Conservation (phyloP, 2,888 invertebrate genomes). For the Rhyacophila evoluta region DNA sequence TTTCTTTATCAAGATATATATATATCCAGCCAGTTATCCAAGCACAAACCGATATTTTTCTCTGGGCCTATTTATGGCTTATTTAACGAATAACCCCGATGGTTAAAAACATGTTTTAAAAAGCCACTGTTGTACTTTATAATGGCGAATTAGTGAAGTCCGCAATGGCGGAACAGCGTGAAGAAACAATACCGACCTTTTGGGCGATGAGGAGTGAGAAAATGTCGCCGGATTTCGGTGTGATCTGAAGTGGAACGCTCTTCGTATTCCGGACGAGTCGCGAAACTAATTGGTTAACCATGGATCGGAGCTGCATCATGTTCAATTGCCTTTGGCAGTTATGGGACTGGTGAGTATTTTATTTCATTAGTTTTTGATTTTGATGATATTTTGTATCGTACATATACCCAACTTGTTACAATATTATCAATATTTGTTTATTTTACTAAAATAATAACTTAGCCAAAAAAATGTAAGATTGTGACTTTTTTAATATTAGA, state of each 20-base stretch:
- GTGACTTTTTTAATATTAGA: too few relatives aligned
- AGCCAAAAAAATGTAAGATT: too few relatives aligned
- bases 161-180: constrained; percentile 3
- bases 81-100: too few relatives aligned
- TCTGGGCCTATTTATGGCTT: too few relatives aligned
- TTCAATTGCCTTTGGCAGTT: constrained; percentile 75
- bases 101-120: background rate
- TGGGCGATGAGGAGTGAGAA: constrained; percentile 4
- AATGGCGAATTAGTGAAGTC: background rate
- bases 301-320: constrained; percentile 61
- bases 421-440: too few relatives aligned
- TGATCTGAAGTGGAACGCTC: constrained; percentile 23
- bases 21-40: too few relatives aligned
- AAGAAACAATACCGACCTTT: constrained; percentile 1
- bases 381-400: too few relatives aligned
- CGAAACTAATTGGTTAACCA: constrained; percentile 23
- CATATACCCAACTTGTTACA: too few relatives aligned
- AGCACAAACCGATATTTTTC: too few relatives aligned
- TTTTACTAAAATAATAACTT: too few relatives aligned
- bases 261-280: background rate
- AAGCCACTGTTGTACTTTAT: background rate
- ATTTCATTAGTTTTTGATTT: too few relatives aligned
- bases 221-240: constrained; percentile 11
- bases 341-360: constrained; percentile 71
- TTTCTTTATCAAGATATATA: too few relatives aligned